phyloP scores from a whole-genome alignment of 2,888 invertebrate species.

The Zootermopsis nevadensis region DNA sequence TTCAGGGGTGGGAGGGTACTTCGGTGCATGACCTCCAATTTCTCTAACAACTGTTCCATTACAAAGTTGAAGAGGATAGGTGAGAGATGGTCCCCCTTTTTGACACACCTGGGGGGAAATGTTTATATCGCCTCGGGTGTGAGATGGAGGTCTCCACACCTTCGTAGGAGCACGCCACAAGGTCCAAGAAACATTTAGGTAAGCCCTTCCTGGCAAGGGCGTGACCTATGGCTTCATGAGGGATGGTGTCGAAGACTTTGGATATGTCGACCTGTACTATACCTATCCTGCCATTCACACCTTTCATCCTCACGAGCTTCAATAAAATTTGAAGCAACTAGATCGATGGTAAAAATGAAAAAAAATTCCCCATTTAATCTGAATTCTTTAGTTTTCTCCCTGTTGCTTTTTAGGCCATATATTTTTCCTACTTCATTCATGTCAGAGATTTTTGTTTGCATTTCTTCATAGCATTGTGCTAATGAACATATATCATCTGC shows the following conservation, averaged over 20 bases:
- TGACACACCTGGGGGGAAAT: constrained; percentile 23
- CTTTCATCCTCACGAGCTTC: constrained; percentile 45
- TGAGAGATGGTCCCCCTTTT: constrained; percentile 52
- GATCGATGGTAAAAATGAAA: too few species aligned
- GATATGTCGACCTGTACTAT: constrained; percentile 53
- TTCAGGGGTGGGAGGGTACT: too few species aligned
- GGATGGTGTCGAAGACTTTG: constrained; percentile 55
- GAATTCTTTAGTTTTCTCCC: too few species aligned
- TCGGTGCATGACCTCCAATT: constrained; percentile 34
- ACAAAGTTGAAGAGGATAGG: constrained; percentile 52
- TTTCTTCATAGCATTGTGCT: too few species aligned
- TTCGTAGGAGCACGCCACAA: constrained; percentile 26
- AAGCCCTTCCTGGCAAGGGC: constrained; percentile 10
- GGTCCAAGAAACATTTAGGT: constrained; percentile 38
- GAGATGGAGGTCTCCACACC: too few species aligned
- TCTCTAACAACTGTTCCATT: constrained; percentile 47
- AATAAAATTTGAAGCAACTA: constrained; percentile 48
- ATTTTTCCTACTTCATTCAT: too few species aligned
- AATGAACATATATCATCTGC: too few species aligned
- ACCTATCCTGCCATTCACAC: constrained; percentile 42
- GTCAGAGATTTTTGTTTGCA: too few species aligned
- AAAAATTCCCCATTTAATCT: too few species aligned
- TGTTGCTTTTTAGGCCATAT: too few species aligned
- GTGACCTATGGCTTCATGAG: constrained; percentile 49
- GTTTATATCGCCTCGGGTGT: background rate